Percentiles rank a stretch among this genome's conserved stretches.
Evolutionary conservation across 2,888 invertebrate genomes (phyloP).

Genomic region (Endotricha flammealis): DNA sequence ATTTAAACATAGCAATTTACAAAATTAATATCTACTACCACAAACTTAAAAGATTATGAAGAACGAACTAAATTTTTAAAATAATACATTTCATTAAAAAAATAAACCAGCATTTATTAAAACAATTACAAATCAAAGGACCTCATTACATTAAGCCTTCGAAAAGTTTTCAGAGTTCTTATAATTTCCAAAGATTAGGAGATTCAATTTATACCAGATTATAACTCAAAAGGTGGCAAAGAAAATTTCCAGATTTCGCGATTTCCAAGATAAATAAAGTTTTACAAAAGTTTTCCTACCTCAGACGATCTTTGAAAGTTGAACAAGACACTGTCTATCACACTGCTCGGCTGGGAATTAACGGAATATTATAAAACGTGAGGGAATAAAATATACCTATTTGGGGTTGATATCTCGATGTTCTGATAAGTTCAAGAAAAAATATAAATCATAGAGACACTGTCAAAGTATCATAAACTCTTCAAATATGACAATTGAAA

Average conservation of each 20-base stretch:
- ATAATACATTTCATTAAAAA: no score
- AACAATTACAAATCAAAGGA: conserved; percentile 9
- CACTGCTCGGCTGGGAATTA: background rate
- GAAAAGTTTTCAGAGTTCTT: conserved; percentile 8
- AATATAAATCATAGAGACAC: no score
- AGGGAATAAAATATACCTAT: no score
- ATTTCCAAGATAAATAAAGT: conserved; percentile 42
- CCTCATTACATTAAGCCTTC: conserved; percentile 1
- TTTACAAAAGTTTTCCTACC: conserved; percentile 32
- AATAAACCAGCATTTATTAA: conserved; percentile 5
- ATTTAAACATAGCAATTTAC: no score
- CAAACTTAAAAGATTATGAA: no score
- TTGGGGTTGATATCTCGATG: no score
- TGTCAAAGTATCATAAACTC: no score
- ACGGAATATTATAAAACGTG: no score
- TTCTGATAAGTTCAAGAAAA: no score
- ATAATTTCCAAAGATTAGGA: conserved; percentile 15
- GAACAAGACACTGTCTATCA: conserved; percentile 25
- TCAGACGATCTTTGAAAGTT: conserved; percentile 26
- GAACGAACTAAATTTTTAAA: no score
- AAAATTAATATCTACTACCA: no score
- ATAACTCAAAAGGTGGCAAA: conserved; percentile 26
- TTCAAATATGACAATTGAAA: no score
- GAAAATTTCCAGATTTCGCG: conserved; percentile 30
- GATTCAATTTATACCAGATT: conserved; percentile 24